A percentile compares a stretch with the other conserved stretches of the same genome.
phyloP scores from a whole-genome alignment of 2,797 vertebrate species.

The Toxotes lorentzi region DNA sequence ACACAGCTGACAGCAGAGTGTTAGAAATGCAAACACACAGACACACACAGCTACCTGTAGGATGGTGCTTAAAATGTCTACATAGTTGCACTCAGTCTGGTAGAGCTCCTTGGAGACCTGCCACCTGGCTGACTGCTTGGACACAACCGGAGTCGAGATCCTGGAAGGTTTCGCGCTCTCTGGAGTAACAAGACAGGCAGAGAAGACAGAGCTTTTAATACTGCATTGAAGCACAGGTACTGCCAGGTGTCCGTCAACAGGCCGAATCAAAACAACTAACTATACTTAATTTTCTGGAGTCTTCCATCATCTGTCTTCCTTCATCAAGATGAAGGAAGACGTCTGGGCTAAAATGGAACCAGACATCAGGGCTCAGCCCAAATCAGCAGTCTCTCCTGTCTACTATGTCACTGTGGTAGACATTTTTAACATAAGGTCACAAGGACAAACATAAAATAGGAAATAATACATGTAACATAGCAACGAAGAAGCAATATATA shows the following conservation, averaged over 20 bases:
- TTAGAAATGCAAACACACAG: slow-evolving; percentile 20
- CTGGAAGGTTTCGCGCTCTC: slow-evolving; percentile 88
- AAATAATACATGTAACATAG: no score
- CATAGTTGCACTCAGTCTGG: slow-evolving; percentile 99
- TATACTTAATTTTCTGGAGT: neutral
- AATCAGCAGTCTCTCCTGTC: neutral
- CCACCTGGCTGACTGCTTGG: slow-evolving; percentile 97
- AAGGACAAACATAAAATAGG: no score
- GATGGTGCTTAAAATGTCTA: slow-evolving; percentile 95
- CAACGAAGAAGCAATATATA: no score
- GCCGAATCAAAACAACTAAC: neutral
- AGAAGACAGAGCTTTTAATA: slow-evolving; percentile 31
- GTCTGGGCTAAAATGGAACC: neutral
- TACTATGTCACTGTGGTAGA: no score
- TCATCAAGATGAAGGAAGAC: neutral
- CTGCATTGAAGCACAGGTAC: neutral
- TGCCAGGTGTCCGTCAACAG: neutral
- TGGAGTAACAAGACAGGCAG: slow-evolving; percentile 58
- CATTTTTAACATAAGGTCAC: no score
- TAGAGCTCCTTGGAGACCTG: slow-evolving; percentile 99
- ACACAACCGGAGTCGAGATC: slow-evolving; percentile 87
- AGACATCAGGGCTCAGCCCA: neutral
- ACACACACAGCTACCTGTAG: slow-evolving; percentile 88
- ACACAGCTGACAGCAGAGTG: neutral
- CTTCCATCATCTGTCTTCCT: neutral